Evolutionary conservation across 2,888 invertebrate species (phyloP).

Genomic region (Hydraecia micacea): DNA sequence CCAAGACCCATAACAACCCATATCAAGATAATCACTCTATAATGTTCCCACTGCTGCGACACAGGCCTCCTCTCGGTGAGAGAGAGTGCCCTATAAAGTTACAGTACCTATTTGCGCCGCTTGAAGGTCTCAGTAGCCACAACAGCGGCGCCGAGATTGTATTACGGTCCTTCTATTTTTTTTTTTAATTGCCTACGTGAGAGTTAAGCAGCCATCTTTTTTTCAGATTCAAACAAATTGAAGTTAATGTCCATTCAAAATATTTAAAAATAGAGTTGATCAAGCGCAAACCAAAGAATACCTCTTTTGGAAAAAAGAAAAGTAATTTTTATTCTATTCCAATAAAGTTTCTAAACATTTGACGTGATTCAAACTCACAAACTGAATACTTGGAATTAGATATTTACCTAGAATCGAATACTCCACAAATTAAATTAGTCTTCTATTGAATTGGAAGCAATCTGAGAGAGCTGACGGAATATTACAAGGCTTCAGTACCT

Average conservation of each 20-base stretch:
- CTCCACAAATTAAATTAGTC: conserved; percentile 21
- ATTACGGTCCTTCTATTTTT: background rate
- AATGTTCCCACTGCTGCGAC: too few relatives aligned
- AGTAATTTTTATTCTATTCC: background rate
- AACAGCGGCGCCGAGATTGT: background rate
- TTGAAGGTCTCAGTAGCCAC: too few relatives aligned
- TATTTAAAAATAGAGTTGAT: background rate
- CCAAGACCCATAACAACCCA: too few relatives aligned
- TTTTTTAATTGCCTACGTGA: too few relatives aligned
- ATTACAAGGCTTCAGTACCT: conserved; percentile 43
- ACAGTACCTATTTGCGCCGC: too few relatives aligned
- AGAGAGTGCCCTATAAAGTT: too few relatives aligned
- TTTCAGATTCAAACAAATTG: background rate
- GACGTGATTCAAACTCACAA: background rate
- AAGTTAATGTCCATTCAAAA: background rate
- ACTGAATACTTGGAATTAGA: background rate
- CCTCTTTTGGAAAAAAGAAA: background rate
- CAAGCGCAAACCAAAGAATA: background rate
- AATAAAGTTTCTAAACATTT: background rate
- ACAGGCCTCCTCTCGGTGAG: too few relatives aligned
- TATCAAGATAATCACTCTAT: too few relatives aligned
- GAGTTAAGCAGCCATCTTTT: too few relatives aligned
- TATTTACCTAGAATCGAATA: background rate
- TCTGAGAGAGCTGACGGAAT: conserved; percentile 24
- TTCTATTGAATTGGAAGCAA: conserved; percentile 42